Percentiles rank a stretch among this genome's conserved stretches.
These are phyloP conservation scores for Trypoxylon attenuatum DNA, from an alignment of 2,888 invertebrate species.

Conservation along the genomic window DNA sequence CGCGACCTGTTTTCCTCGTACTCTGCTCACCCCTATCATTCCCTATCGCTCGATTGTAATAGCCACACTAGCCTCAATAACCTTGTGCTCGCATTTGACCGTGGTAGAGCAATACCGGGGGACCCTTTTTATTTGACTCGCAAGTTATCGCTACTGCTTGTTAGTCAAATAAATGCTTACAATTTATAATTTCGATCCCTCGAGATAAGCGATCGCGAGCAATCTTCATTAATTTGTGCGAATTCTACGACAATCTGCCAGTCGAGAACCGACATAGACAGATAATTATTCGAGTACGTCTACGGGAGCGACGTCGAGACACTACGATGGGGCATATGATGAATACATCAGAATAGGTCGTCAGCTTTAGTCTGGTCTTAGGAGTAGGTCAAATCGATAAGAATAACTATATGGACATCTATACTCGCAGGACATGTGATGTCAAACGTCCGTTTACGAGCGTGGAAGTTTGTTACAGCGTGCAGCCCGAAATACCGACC, in stretches of 20 bases:
- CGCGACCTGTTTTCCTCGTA: slow-evolving; percentile 48
- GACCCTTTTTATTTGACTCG: too few species aligned
- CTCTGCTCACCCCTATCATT: slow-evolving; percentile 51
- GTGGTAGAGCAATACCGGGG: too few species aligned
- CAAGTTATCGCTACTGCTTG: neutral
- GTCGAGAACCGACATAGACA: slow-evolving; percentile 9
- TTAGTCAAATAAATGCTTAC: neutral
- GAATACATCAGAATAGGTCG: slow-evolving; percentile 47
- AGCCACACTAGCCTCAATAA: slow-evolving; percentile 55
- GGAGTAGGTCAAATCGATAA: slow-evolving; percentile 65
- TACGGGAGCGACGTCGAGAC: slow-evolving; percentile 23
- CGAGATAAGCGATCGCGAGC: neutral
- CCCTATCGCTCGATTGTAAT: slow-evolving; percentile 45
- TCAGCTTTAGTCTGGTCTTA: slow-evolving; percentile 57
- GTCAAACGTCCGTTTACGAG: neutral
- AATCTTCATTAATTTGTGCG: neutral
- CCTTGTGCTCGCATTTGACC: too few species aligned
- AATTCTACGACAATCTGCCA: neutral
- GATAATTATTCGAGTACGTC: slow-evolving; percentile 17
- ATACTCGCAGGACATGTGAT: slow-evolving; percentile 13
- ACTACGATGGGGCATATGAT: slow-evolving; percentile 33
- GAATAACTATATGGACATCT: slow-evolving; percentile 52
- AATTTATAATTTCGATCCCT: neutral
- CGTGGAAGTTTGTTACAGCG: neutral
- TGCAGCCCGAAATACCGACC: too few species aligned